These are phyloP conservation scores for Limnephilus lunatus DNA, from an alignment of 2,888 invertebrate species.

Conservation along the genomic window DNA sequence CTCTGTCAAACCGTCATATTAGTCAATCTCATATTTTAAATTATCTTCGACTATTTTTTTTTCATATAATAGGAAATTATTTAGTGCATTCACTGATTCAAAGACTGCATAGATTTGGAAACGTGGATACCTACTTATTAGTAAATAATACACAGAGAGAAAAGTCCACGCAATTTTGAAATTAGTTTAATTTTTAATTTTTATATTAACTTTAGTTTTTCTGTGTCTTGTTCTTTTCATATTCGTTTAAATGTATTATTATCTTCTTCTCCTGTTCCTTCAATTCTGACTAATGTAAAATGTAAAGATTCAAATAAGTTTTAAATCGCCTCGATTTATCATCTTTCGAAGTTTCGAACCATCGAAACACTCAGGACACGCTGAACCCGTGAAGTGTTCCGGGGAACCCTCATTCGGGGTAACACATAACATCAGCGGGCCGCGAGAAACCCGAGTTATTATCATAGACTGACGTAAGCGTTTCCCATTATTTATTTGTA, in stretches of 20 bases:
- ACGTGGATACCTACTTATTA: no score
- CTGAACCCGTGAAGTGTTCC: not conserved
- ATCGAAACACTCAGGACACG: not conserved
- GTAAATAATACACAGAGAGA: no score
- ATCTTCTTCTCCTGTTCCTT: not conserved
- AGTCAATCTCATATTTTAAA: no score
- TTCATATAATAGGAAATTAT: no score
- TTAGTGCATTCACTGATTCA: not conserved
- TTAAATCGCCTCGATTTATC: not conserved
- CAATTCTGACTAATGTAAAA: not conserved
- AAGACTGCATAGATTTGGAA: not conserved
- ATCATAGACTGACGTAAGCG: not conserved
- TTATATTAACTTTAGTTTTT: no score
- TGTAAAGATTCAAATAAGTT: not conserved
- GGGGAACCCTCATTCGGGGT: not conserved
- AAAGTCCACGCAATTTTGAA: no score
- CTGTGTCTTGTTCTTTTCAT: no score
- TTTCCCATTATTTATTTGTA: slow-evolving; percentile 55
- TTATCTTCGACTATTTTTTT: no score
- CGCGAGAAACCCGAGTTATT: not conserved
- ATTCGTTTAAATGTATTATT: no score
- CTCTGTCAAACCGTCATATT: no score
- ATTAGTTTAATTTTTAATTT: no score
- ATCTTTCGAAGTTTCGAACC: not conserved
- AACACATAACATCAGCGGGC: not conserved